Percentiles rank a stretch among this genome's conserved stretches.
Conservation (phyloP, 2,888 invertebrate genomes). For the Drosophila mulleri region DNA sequence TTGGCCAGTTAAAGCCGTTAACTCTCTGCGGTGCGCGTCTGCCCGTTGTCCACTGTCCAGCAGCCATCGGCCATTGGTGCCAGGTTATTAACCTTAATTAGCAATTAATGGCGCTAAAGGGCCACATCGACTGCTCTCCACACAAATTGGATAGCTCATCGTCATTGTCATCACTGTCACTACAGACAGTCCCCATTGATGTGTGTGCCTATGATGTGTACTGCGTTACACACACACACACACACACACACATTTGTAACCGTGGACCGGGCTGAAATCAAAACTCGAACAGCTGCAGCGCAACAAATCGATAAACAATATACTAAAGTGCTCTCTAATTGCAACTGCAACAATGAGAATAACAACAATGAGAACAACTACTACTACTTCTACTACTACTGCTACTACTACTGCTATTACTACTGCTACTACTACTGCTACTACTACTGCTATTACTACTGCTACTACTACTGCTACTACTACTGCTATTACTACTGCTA, state of each 20-base stretch:
- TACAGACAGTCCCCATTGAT: constrained; percentile 1
- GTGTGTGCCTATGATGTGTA: neutral
- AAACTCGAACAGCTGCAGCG: constrained; percentile 12
- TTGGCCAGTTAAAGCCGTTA: constrained; percentile 47
- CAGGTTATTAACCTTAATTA: constrained; percentile 75
- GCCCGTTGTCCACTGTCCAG: neutral
- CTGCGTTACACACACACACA: neutral
- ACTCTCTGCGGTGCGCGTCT: constrained; percentile 8
- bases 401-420: neutral
- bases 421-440: neutral
- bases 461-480: neutral
- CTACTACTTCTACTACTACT: neutral
- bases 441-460: neutral
- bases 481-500: neutral
- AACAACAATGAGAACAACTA: neutral
- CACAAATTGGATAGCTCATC: constrained; percentile 20
- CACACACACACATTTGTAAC: neutral
- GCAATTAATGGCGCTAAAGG: constrained; percentile 45
- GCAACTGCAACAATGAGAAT: neutral
- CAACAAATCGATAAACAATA: constrained; percentile 66
- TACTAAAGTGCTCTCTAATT: constrained; percentile 24
- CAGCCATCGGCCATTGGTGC: constrained; percentile 21
- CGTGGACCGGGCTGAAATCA: constrained; percentile 11
- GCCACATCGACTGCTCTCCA: constrained; percentile 2
- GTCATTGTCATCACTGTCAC: constrained; percentile 18